These are phyloP conservation scores for Julus scanicus DNA, from an alignment of 2,888 invertebrate species.

Conservation along the genomic window DNA sequence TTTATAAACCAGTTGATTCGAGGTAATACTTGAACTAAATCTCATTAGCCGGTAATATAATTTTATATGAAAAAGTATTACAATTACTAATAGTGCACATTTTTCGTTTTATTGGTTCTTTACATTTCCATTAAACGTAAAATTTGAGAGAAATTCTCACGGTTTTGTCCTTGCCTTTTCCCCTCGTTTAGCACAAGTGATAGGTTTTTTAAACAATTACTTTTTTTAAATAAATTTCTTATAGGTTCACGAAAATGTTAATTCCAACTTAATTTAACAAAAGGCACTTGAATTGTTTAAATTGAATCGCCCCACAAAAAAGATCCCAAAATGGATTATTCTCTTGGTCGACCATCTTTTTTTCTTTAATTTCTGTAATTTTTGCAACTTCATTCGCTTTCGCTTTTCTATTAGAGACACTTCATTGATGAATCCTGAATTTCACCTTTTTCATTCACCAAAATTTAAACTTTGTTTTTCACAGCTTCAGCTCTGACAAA, in stretches of 20 bases:
- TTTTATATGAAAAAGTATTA: too few relatives aligned
- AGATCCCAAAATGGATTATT: background rate
- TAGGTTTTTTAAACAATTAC: background rate
- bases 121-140: too few relatives aligned
- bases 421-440: conserved; percentile 20
- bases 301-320: background rate
- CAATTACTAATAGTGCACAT: too few relatives aligned
- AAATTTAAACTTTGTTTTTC: background rate
- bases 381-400: conserved; percentile 36
- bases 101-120: too few relatives aligned
- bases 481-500: conserved; percentile 18
- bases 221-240: background rate
- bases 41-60: too few relatives aligned
- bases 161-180: background rate
- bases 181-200: background rate
- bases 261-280: conserved; percentile 10
- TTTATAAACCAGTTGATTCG: too few relatives aligned
- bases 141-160: background rate
- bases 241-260: background rate
- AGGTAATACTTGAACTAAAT: too few relatives aligned
- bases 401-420: conserved; percentile 9
- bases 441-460: conserved; percentile 22
- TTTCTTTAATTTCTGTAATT: background rate
- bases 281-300: conserved; percentile 24
- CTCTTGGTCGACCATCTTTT: background rate